Evolutionary conservation across 2,797 vertebrate species (phyloP).

Genomic region (Gallinago nigripennis): DNA sequence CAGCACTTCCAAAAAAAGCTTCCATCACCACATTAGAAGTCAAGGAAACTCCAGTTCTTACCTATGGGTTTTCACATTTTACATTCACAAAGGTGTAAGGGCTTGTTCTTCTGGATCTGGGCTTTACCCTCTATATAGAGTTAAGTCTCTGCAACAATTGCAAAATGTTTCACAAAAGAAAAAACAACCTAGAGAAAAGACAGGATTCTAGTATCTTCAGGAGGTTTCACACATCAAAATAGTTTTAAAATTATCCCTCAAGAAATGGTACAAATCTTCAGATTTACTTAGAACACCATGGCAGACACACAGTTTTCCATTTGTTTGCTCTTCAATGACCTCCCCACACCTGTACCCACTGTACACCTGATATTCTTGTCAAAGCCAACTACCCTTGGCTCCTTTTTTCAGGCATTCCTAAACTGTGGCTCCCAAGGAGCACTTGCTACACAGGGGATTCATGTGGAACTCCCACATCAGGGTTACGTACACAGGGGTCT

Average conservation of each 20-base stretch:
- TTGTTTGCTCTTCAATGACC: constrained; percentile 14
- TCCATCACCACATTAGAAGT: neutral
- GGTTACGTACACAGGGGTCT: neutral
- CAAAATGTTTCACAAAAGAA: neutral
- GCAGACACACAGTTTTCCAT: neutral
- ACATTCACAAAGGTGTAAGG: neutral
- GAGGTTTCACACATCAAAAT: neutral
- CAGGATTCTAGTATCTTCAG: neutral
- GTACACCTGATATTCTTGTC: neutral
- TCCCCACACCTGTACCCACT: neutral
- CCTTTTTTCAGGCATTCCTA: neutral
- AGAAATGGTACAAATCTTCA: neutral
- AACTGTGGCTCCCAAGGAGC: neutral
- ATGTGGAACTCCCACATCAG: neutral
- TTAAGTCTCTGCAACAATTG: neutral
- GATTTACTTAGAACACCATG: neutral
- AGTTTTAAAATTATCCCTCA: neutral
- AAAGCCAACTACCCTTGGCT: neutral
- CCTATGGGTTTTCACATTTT: neutral
- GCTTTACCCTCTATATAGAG: neutral
- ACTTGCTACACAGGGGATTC: neutral
- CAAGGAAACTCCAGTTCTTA: neutral
- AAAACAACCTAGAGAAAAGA: neutral
- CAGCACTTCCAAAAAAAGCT: neutral
- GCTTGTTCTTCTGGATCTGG: neutral